Base-by-base conservation (phyloP, 2,888 invertebrate species). In the Leuctra nigra region DNA sequence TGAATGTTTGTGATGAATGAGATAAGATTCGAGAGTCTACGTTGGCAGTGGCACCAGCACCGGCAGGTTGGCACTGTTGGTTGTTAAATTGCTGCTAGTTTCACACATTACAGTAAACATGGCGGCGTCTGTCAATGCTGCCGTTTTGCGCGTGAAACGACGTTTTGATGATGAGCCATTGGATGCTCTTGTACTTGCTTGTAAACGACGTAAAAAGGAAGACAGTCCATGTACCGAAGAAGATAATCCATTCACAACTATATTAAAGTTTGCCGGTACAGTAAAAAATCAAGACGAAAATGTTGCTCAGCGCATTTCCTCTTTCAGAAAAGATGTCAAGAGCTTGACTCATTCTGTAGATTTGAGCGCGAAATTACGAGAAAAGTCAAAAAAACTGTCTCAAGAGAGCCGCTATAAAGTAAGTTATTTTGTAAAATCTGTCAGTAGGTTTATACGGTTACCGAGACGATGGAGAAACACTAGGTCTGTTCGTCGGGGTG, bases 251-350 rank as follows among this genome's bases (percentile, higher is more conserved):
- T 25, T 77, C 6, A 79, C 83, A 0, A 78, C 86, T 1, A 71
- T 87, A 35, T 77, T 87, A 11, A 84, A 84, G 65, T 86, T 87
- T 65, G 81, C 84, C 41, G 86, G 83, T 58, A 88, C 87, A 20
- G 76, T 86, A n/a, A 73, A 80, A 56, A 78, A 77, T 66, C 80
- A 82, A 75, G 87, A 48, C 16, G 39, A 18, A 22, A 18, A 54
- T 50, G 55, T 55, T 39, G 69, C 72, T 3, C 66, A 69, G 55
- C 72, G 77, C 61, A 68, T 76, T 38, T 75, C 75, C 55, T 73
- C 71, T 55, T 66, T 77, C 1, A 72, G 69, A 41, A 78, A 78
- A 66, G 69, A 39, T 39, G 54, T 39, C 13, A 54, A 54, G 16
- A 14, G n/a, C 2, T 74, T 70, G 63, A 74, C 75, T 14, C 74